These are phyloP conservation scores for Monochamus alternatus DNA, from an alignment of 2,888 invertebrate genomes.

Conservation along the genomic window DNA sequence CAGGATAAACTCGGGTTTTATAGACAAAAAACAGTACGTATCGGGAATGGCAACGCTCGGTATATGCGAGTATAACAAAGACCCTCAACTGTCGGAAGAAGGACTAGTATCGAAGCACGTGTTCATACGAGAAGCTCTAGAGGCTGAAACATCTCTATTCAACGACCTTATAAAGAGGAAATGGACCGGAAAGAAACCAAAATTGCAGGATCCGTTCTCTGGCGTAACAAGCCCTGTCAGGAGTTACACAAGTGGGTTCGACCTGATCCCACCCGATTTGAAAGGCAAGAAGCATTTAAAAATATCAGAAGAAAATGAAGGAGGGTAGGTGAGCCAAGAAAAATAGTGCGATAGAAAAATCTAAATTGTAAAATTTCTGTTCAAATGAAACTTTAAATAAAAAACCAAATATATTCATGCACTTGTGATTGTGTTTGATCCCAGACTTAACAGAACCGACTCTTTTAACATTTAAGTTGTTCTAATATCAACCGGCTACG, in stretches of 20 bases:
- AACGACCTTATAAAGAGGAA: constrained; percentile 56
- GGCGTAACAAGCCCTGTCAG: constrained; percentile 14
- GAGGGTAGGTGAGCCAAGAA: neutral
- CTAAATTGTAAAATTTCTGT: too few species aligned
- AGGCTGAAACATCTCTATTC: constrained; percentile 54
- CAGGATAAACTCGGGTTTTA: constrained; percentile 64
- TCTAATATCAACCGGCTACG: too few species aligned
- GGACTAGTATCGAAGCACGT: constrained; percentile 61
- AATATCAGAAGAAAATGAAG: neutral
- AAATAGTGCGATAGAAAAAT: neutral
- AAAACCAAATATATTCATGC: too few species aligned
- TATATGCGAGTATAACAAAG: constrained; percentile 62
- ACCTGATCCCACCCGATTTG: constrained; percentile 55
- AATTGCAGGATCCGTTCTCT: constrained; percentile 1
- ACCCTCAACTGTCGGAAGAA: constrained; percentile 58
- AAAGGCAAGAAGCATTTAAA: constrained; percentile 16
- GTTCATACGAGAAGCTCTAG: constrained; percentile 63
- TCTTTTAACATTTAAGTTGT: too few species aligned
- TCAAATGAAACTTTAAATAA: too few species aligned
- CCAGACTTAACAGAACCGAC: too few species aligned
- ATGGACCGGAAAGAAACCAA: constrained; percentile 32
- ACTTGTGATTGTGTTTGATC: too few species aligned
- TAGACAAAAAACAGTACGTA: constrained; percentile 64
- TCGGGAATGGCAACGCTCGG: constrained; percentile 67
- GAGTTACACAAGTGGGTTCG: constrained; percentile 44